Evolutionary conservation across 2,797 vertebrate genomes (phyloP).

Genomic region (Sciurus vulgaris): DNA sequence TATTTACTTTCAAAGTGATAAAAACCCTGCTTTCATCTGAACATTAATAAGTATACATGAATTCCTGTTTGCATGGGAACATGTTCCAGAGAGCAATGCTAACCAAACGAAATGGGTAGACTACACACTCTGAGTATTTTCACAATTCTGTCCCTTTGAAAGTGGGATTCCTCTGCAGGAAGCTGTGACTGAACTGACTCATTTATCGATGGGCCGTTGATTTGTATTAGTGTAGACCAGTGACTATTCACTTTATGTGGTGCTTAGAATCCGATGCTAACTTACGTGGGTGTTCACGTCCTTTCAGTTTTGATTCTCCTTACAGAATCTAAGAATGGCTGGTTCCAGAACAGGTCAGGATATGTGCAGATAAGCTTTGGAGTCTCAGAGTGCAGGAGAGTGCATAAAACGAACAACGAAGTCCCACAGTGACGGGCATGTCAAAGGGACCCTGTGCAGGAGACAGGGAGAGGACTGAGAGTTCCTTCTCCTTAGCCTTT

Average conservation of each 20-base stretch:
- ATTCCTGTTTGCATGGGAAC: background rate
- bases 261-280: background rate
- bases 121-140: background rate
- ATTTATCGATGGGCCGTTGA: background rate
- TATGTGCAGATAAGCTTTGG: background rate
- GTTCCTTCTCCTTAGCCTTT: background rate
- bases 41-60: background rate
- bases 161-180: background rate
- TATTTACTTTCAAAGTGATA: background rate
- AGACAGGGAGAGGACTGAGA: background rate
- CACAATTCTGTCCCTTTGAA: background rate
- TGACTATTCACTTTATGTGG: background rate
- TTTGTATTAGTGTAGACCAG: background rate
- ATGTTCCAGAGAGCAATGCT: background rate
- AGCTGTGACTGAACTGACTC: background rate
- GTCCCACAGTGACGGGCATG: rapidly evolving
- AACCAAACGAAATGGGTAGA: background rate
- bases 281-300: background rate
- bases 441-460: too few species aligned
- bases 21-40: background rate
- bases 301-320: background rate
- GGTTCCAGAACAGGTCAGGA: background rate
- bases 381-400: background rate
- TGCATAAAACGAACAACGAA: background rate
- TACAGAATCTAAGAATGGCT: background rate